A percentile compares a stretch with the other conserved stretches of the same genome.
Conservation (phyloP, 2,113 vertebrate genomes). For the Cricetomys ansorgei region DNA sequence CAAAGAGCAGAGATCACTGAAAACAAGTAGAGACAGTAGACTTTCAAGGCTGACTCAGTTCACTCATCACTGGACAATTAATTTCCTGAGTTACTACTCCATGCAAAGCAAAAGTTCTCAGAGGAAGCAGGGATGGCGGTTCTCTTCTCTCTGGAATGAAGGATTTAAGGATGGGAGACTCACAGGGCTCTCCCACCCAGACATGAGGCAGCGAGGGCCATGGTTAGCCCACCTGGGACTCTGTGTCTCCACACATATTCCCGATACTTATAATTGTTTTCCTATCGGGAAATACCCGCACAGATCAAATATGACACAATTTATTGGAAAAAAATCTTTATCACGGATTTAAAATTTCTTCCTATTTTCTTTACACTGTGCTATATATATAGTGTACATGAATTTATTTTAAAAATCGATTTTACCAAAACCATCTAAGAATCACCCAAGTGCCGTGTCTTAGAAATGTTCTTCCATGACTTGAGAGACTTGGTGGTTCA, state of each 20-base stretch:
- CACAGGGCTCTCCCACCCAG: neutral
- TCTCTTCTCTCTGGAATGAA: neutral
- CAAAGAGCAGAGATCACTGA: slow-evolving; percentile 13
- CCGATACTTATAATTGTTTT: neutral
- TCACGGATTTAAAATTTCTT: neutral
- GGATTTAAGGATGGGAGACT: neutral
- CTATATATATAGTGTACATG: neutral
- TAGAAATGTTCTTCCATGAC: neutral
- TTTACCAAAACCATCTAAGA: neutral
- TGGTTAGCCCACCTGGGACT: neutral
- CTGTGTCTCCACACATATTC: neutral
- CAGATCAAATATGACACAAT: neutral
- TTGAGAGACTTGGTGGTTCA: neutral
- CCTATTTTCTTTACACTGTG: neutral
- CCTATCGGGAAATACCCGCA: neutral
- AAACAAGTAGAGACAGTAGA: slow-evolving; percentile 2
- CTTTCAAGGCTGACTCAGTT: neutral
- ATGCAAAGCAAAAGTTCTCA: neutral
- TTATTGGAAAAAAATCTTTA: neutral
- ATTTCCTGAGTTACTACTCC: neutral
- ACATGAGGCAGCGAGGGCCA: neutral
- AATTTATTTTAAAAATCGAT: neutral
- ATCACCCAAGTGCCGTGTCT: neutral
- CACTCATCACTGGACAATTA: neutral
- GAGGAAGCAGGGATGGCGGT: neutral